Conservation (phyloP, 2,797 vertebrate species). For the Philypnodon macrostomus region DNA sequence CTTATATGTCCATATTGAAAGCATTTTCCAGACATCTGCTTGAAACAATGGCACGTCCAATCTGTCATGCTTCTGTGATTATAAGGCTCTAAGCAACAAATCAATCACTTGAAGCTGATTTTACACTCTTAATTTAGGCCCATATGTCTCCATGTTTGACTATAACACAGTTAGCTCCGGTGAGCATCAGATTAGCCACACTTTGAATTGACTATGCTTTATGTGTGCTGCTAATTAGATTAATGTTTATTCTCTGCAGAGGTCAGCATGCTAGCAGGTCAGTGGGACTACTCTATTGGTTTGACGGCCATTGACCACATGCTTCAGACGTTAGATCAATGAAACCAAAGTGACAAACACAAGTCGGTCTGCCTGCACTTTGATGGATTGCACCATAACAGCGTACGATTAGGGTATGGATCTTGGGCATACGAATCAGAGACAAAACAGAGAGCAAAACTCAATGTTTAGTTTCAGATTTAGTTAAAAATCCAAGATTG, state of each 20-base stretch:
- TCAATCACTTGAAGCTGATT: slow-evolving; percentile 41
- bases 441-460: background rate
- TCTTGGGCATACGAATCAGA: no score
- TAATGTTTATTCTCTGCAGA: slow-evolving; percentile 2
- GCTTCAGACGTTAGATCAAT: slow-evolving; percentile 40
- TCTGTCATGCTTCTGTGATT: slow-evolving; percentile 18
- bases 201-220: slow-evolving; percentile 3
- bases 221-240: slow-evolving; percentile 2
- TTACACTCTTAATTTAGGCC: slow-evolving; percentile 27
- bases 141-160: slow-evolving; percentile 12
- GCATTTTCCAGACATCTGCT: background rate
- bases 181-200: slow-evolving; percentile 15
- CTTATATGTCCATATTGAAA: no score
- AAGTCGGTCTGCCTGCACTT: slow-evolving; percentile 30
- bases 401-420: slow-evolving; percentile 13
- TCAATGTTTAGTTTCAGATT: no score
- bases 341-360: slow-evolving; percentile 41
- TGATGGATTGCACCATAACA: slow-evolving; percentile 40
- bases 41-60: background rate
- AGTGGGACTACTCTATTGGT: slow-evolving; percentile 26
- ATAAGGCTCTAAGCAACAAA: slow-evolving; percentile 28
- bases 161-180: slow-evolving; percentile 24
- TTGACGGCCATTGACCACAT: slow-evolving; percentile 7
- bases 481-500: no score
- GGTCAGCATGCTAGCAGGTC: slow-evolving; percentile 34